A percentile compares a stretch with the other conserved stretches of the same genome.
phyloP scores from a whole-genome alignment of 2,113 vertebrate species.

The Calonectris borealis region DNA sequence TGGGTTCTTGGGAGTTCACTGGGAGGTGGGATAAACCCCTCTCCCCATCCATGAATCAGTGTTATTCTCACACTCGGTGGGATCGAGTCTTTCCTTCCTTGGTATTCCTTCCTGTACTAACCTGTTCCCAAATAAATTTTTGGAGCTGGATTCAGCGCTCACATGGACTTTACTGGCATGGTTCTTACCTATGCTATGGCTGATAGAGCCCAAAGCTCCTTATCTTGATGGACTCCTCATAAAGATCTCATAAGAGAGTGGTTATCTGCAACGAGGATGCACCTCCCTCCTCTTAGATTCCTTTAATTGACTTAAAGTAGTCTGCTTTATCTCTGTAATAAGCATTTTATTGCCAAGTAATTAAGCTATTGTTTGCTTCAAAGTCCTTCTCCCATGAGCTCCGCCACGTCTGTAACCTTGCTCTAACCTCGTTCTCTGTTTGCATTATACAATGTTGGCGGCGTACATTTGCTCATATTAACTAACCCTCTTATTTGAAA shows the following conservation, averaged over 20 bases:
- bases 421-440: neutral
- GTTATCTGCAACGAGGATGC: slow-evolving; percentile 17
- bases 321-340: slow-evolving; percentile 28
- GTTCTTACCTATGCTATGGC: neutral
- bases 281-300: neutral
- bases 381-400: slow-evolving; percentile 8
- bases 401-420: neutral
- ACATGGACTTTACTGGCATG: rapidly evolving
- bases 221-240: neutral
- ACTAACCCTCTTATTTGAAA: slow-evolving; percentile 48
- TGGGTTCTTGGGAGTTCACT: neutral
- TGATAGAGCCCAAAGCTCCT: neutral
- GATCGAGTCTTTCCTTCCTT: neutral
- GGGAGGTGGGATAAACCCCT: neutral
- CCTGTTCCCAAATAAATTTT: neutral
- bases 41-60: neutral
- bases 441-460: neutral
- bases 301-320: slow-evolving; percentile 40
- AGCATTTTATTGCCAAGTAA: slow-evolving; percentile 36
- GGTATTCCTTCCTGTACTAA: neutral
- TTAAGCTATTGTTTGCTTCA: slow-evolving; percentile 18
- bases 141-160: neutral
- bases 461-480: neutral
- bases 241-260: neutral
- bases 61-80: neutral